Conservation (phyloP, 2,888 invertebrate genomes). For the Chymomyza caudatula region DNA sequence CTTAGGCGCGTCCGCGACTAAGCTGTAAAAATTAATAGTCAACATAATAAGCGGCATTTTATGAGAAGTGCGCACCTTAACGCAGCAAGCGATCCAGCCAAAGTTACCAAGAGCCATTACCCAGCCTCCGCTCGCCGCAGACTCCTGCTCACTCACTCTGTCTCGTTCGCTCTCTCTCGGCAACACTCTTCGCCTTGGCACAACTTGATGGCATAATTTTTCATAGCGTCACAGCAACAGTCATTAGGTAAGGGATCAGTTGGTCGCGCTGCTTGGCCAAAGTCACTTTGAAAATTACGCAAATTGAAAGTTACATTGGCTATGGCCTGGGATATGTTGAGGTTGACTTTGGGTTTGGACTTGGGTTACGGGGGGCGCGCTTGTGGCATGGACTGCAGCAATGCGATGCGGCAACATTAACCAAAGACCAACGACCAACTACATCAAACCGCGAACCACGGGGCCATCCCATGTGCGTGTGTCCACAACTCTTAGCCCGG, state of each 20-base stretch:
- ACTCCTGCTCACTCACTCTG: too few species aligned
- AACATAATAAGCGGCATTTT: conserved; percentile 74
- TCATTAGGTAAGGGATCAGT: conserved; percentile 69
- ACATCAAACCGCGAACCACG: too few species aligned
- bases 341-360: conserved; percentile 8
- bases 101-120: background rate
- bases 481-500: background rate
- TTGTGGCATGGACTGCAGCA: conserved; percentile 8
- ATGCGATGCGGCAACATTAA: conserved; percentile 4
- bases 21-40: conserved; percentile 73
- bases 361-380: background rate
- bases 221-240: conserved; percentile 48
- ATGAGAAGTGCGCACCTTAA: conserved; percentile 69
- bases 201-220: conserved; percentile 37
- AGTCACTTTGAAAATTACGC: conserved; percentile 64
- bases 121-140: conserved; percentile 4
- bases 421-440: too few species aligned
- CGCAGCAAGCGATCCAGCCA: conserved; percentile 36
- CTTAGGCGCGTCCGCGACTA: conserved; percentile 38
- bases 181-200: background rate
- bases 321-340: conserved; percentile 4
- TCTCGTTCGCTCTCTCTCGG: background rate
- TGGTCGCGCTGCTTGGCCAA: conserved; percentile 35
- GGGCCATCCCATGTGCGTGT: too few species aligned
- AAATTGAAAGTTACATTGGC: conserved; percentile 69